Evolutionary conservation across 2,113 vertebrate genomes (phyloP), one percentile per base, ranked within the genome.

Genomic region (Lophochroa leadbeateri): DNA sequence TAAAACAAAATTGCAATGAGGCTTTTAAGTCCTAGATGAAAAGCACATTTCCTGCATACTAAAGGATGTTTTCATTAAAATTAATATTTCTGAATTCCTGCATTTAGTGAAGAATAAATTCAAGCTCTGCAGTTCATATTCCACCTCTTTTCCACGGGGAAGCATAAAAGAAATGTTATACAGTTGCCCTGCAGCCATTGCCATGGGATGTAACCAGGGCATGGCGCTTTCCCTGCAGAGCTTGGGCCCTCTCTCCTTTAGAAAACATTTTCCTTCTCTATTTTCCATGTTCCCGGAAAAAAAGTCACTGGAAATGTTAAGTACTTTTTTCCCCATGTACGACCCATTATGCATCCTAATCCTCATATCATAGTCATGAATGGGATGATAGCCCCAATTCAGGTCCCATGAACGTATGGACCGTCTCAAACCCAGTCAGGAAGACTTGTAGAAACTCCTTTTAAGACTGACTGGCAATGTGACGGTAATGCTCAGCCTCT

Each of bases 1-100:
- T 94, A 93, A 95, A 95, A 79, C 78, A 97, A 97, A 98, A 97
- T 90, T 80, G 76, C 91, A 86, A 94, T 94, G 89, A 96, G 97
- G 93, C 78, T 95, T 91, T 57, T 15, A 92, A 86, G 70, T 75
- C 67, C 72, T 92, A 70, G 80, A 71, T 93, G 82, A 93, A 72
- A 76, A 58, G 28, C 17, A 4, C 93, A 49, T 87, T 94, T 97
- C 78, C 94, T 92, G 93, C 55, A 95, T 94, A 70, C 27, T 91
- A 95, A 97, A 97, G 60, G 61, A 94, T 95, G 53, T 92, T 97
- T 93, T 64, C 41, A 90, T 96, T 94, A 90, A 97, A 87, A 96
- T 92, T 74, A 96, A 74, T 88, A 60, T 95, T 97, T 96, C 53
- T 78, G 43, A 97, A 94, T 82, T 94, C 57, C 41, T 71, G 13